Evolutionary conservation across 2,888 invertebrate species (phyloP), one percentile per base, ranked within the genome.

Genomic region (Opisthograptis luteolata): DNA sequence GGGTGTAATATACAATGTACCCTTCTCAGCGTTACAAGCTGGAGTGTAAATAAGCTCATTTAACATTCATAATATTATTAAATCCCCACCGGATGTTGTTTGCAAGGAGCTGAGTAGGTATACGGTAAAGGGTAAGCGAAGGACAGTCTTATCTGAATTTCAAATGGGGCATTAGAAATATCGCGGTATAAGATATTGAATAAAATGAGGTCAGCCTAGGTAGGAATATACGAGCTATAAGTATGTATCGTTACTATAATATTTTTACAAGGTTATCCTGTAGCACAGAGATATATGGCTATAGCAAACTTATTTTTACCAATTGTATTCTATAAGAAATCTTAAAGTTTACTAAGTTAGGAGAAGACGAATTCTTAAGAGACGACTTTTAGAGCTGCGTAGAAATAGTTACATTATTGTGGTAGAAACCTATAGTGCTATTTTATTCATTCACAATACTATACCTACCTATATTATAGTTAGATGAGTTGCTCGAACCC

Each of bases 121-220:
- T 61, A 55, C 60, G 57, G 65, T 60, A 70, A 79, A 84, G 86
- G 85, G 80, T 79, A 81, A 43, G 53, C 67, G 84, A 87, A 88
- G 87, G 87, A 84, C 87, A 73, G 56, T 58, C 70, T 71, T 84
- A 85, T 84, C 79, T 13, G 43, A 46, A 50, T 61, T 68, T 64
- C 63, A 70, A 66, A 66, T 60, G 58, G 7, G 43, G 53, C 56
- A 44, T 65, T 63, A 60, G 63, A 66, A 62, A 61, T 53, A 44
- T 50, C 40, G 40, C n/a, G n/a, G n/a, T 40, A 9, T 40, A 24
- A 19, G 13, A 40, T 31, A 43, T 25, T 24, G 8, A 25, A 35
- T 42, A 14, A 17, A 35, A 37, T 31, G 24, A 48, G 49, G 43
- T 43, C 46, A n/a, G 24, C 20, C 9, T 36, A 9, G 12, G 25